A percentile compares a stretch with the other conserved stretches of the same genome.
phyloP scores from a whole-genome alignment of 2,113 vertebrate genomes.

The Calyptomena viridis region DNA sequence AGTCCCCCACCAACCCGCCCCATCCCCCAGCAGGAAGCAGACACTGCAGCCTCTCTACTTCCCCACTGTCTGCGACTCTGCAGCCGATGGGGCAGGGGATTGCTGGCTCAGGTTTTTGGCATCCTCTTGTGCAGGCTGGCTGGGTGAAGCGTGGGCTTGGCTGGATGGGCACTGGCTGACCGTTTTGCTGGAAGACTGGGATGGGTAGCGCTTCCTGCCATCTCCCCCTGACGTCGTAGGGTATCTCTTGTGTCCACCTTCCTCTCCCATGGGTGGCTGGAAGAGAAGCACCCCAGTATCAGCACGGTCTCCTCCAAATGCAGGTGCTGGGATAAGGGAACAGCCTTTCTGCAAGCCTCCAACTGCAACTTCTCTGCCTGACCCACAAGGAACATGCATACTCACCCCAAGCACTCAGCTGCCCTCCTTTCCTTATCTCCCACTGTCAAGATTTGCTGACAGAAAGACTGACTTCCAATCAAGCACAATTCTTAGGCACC shows the following conservation, averaged over 20 bases:
- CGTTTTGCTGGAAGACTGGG: slow-evolving; percentile 83
- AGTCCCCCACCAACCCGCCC: slow-evolving; percentile 31
- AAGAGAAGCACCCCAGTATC: slow-evolving; percentile 26
- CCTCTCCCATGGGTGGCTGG: slow-evolving; percentile 94
- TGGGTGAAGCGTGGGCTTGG: slow-evolving; percentile 63
- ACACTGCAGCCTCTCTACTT: slow-evolving; percentile 67
- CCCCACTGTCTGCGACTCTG: slow-evolving; percentile 68
- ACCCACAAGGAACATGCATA: background rate
- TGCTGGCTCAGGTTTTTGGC: slow-evolving; percentile 84
- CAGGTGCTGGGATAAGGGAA: background rate
- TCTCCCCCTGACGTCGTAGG: slow-evolving; percentile 80
- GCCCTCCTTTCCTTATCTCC: background rate
- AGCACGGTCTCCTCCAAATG: background rate
- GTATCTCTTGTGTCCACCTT: slow-evolving; percentile 88
- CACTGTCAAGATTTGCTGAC: background rate
- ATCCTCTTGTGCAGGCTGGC: slow-evolving; percentile 79
- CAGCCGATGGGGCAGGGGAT: slow-evolving; percentile 62
- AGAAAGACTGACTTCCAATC: background rate
- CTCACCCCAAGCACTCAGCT: background rate
- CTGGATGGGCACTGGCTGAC: slow-evolving; percentile 68
- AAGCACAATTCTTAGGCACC: background rate
- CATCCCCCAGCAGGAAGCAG: slow-evolving; percentile 23
- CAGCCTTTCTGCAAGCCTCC: background rate
- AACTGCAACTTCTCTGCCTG: background rate
- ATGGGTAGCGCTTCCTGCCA: slow-evolving; percentile 87